These are phyloP conservation scores for Sebastes oblongus DNA, from an alignment of 2,797 vertebrate species.

Conservation along the genomic window DNA sequence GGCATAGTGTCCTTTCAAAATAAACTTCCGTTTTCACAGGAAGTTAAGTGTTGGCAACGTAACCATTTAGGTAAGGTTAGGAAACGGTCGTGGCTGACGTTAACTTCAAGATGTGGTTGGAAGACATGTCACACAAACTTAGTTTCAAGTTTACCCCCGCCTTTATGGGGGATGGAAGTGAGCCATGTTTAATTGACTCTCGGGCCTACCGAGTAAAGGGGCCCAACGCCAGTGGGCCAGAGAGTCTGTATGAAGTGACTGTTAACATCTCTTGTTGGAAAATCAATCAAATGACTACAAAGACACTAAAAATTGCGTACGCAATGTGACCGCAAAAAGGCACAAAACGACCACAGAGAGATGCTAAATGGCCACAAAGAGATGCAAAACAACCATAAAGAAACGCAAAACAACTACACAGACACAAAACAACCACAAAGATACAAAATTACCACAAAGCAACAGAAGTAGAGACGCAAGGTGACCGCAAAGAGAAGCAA, in stretches of 20 bases:
- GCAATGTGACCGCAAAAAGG: rapidly evolving
- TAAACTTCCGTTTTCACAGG: too few species aligned
- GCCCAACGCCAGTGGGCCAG: too few species aligned
- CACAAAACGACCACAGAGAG: neutral
- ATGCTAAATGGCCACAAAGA: neutral
- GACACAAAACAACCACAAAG: neutral
- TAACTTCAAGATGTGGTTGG: too few species aligned
- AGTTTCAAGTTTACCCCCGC: neutral
- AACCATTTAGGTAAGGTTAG: too few species aligned
- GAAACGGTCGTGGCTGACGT: too few species aligned
- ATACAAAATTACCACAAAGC: neutral
- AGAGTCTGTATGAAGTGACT: too few species aligned
- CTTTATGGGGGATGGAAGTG: neutral
- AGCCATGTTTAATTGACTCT: neutral
- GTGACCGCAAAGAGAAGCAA: neutral
- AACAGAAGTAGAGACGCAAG: rapidly evolving
- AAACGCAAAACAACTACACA: too few species aligned
- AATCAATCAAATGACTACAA: too few species aligned
- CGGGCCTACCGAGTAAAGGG: too few species aligned
- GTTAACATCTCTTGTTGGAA: too few species aligned
- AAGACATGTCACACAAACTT: neutral
- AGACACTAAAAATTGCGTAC: too few species aligned
- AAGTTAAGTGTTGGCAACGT: rapidly evolving
- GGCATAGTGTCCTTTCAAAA: too few species aligned
- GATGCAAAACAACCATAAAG: neutral